Evolutionary conservation across 2,797 vertebrate genomes (phyloP).

Genomic region (Hydrolagus colliei): DNA sequence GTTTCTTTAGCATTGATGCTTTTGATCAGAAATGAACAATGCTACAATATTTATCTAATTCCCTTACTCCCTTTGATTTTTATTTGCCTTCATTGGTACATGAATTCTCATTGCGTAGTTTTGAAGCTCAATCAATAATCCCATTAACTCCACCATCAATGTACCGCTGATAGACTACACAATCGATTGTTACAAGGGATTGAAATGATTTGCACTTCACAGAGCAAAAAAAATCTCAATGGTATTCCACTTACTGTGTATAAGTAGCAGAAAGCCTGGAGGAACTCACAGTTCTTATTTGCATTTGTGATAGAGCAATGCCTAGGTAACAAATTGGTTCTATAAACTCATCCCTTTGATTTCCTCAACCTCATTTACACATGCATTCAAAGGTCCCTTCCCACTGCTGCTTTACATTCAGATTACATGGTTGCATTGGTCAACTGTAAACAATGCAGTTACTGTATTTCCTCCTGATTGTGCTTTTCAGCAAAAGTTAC

Average conservation of each 20-base stretch:
- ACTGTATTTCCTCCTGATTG: background rate
- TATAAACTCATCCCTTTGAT: background rate
- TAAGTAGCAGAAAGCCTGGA: background rate
- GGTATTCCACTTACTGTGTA: background rate
- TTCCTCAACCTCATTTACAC: background rate
- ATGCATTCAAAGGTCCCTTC: background rate
- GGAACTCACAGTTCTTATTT: background rate
- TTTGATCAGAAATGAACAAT: constrained; percentile 4
- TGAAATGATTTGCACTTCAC: constrained; percentile 27
- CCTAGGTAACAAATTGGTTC: background rate
- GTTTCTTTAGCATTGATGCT: background rate
- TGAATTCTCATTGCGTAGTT: background rate
- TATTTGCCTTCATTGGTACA: constrained; percentile 11
- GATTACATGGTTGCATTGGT: background rate
- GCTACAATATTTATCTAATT: background rate
- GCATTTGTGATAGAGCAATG: background rate
- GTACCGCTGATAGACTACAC: constrained; percentile 19
- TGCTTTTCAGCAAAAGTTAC: background rate
- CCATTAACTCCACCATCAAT: constrained; percentile 12
- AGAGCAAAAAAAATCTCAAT: constrained; percentile 7
- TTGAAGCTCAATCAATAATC: constrained; percentile 28
- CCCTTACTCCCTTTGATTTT: background rate
- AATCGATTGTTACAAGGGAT: constrained; percentile 25
- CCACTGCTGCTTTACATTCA: no score
- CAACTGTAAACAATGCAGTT: background rate